Percentiles rank a stretch among this genome's conserved stretches.
These are phyloP conservation scores for Sturnus vulgaris DNA, from an alignment of 2,113 vertebrate species.

Conservation along the genomic window DNA sequence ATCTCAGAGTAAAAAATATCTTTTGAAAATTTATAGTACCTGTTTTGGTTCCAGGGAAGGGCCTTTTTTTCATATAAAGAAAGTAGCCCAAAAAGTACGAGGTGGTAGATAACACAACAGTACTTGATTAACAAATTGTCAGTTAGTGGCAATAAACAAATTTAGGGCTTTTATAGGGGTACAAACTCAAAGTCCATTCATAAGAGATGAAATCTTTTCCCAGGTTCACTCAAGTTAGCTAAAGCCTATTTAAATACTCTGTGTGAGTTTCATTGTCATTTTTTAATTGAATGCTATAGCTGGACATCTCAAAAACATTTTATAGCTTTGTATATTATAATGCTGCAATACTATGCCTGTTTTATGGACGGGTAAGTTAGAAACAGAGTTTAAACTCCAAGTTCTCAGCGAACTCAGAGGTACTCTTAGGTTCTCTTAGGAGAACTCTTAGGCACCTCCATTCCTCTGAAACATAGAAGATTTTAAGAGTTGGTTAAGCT, in stretches of 20 bases:
- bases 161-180: neutral
- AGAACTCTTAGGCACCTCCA: neutral
- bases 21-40: neutral
- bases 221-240: neutral
- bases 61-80: neutral
- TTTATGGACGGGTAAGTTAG: neutral
- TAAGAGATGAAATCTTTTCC: neutral
- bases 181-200: neutral
- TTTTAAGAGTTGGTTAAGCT: neutral
- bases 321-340: neutral
- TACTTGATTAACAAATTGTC: neutral
- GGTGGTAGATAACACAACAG: too few relatives aligned
- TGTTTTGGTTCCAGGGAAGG: neutral
- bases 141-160: neutral
- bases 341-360: neutral
- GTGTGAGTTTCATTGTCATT: neutral
- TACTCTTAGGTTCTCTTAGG: too few relatives aligned
- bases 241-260: neutral
- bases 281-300: neutral
- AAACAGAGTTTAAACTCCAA: neutral
- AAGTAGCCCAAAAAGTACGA: neutral
- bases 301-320: neutral
- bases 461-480: neutral
- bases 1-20: neutral
- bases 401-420: neutral